phyloP scores from a whole-genome alignment of 2,888 invertebrate species.

The Agelastica alni region DNA sequence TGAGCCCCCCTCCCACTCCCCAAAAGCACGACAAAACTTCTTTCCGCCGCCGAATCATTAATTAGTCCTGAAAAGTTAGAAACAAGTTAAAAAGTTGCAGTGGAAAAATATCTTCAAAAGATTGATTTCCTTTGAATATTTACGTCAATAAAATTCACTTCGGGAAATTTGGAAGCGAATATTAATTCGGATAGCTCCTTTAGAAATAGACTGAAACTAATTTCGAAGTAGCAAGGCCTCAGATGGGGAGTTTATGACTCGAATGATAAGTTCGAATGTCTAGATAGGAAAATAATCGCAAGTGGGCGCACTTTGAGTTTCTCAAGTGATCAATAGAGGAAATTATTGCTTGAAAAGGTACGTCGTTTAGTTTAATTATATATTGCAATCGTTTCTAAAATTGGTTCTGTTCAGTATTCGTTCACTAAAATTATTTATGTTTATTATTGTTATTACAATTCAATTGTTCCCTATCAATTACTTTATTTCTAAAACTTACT shows the following conservation, averaged over 20 bases:
- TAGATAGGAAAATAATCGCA: constrained; percentile 17
- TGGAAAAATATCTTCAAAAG: constrained; percentile 29
- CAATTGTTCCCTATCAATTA: no score
- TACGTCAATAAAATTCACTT: constrained; percentile 28
- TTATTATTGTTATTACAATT: no score
- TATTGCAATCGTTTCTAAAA: no score
- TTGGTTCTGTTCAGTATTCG: no score
- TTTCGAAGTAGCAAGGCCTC: constrained; percentile 24
- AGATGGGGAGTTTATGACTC: constrained; percentile 18
- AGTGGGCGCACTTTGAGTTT: no score
- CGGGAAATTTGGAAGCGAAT: constrained; percentile 25
- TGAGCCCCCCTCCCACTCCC: constrained; percentile 23
- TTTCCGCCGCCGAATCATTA: constrained; percentile 28
- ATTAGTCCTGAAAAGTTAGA: constrained; percentile 32
- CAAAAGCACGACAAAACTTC: no score
- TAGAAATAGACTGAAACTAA: constrained; percentile 27
- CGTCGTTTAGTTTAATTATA: no score
- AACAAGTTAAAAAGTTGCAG: constrained; percentile 30
- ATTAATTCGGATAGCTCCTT: constrained; percentile 27
- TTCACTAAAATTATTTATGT: no score
- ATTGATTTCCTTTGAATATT: constrained; percentile 35
- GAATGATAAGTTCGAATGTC: constrained; percentile 21
- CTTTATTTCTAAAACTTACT: no score
- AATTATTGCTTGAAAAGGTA: no score
- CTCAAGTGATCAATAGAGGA: no score